These are phyloP conservation scores for cat (Felis catus) DNA, from an alignment of 2,113 vertebrate species.

Conservation along the genomic window DNA sequence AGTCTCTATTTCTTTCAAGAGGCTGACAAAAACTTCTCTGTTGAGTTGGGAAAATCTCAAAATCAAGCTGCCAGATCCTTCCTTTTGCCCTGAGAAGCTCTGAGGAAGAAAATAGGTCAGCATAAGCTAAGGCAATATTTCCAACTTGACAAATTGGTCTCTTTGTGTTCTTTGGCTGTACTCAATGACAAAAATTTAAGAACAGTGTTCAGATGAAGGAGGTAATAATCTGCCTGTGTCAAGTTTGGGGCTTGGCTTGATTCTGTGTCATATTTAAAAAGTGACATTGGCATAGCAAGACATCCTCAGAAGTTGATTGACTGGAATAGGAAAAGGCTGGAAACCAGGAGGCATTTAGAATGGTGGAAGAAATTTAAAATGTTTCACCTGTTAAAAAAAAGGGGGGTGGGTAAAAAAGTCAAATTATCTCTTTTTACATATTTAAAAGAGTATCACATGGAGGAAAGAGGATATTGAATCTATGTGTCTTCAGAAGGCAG, in stretches of 20 bases:
- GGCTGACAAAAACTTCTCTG: constrained; percentile 45
- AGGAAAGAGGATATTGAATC: background rate
- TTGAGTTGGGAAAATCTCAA: constrained; percentile 43
- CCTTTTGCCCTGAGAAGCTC: constrained; percentile 49
- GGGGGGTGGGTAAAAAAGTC: background rate
- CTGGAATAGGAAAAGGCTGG: background rate
- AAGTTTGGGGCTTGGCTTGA: constrained; percentile 21
- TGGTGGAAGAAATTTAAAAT: background rate
- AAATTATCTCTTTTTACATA: background rate
- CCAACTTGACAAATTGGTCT: constrained; percentile 65
- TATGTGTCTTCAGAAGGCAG: background rate
- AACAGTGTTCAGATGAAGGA: constrained; percentile 38
- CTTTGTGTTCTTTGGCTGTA: constrained; percentile 71
- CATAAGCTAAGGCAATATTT: constrained; percentile 62
- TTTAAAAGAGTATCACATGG: background rate
- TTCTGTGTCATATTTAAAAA: constrained; percentile 48
- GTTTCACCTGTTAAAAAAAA: background rate
- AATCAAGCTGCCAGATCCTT: constrained; percentile 42
- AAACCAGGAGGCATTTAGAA: background rate
- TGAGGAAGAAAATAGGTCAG: constrained; percentile 68
- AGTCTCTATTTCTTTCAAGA: constrained; percentile 51
- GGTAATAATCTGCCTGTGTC: constrained; percentile 20
- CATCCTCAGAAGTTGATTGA: constrained; percentile 10
- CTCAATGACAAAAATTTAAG: constrained; percentile 60
- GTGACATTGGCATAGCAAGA: constrained; percentile 48